Evolutionary conservation across 2,888 invertebrate species (phyloP).

Genomic region (Dolomedes plantarius): DNA sequence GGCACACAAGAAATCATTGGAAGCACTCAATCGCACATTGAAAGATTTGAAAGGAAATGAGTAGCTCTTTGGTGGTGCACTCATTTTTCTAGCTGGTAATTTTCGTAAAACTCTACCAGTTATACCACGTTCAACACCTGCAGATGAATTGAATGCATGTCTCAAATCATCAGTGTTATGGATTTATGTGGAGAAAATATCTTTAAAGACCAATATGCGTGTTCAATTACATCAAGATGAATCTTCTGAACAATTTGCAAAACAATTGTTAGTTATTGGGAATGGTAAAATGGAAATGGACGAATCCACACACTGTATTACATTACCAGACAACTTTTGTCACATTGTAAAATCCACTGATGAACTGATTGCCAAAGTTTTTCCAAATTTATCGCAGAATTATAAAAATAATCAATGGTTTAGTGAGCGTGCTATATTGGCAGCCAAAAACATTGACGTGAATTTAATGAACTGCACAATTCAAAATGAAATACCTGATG

Average conservation of each 20-base stretch:
- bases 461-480: slow-evolving; percentile 65
- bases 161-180: slow-evolving; percentile 73
- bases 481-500: slow-evolving; percentile 25
- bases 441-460: slow-evolving; percentile 69
- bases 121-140: slow-evolving; percentile 63
- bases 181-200: slow-evolving; percentile 57
- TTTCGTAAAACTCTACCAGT: slow-evolving; percentile 74
- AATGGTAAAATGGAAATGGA: slow-evolving; percentile 22
- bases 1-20: too few species aligned
- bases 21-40: too few species aligned
- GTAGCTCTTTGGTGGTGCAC: slow-evolving; percentile 65
- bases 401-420: slow-evolving; percentile 40
- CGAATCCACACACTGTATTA: neutral
- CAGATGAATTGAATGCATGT: slow-evolving; percentile 73
- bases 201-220: slow-evolving; percentile 71
- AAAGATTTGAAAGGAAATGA: slow-evolving; percentile 31
- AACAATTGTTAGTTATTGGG: slow-evolving; percentile 45
- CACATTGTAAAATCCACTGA: neutral
- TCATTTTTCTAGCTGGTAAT: slow-evolving; percentile 73
- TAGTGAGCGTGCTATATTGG: slow-evolving; percentile 60
- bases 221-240: slow-evolving; percentile 54
- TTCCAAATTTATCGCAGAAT: slow-evolving; percentile 17
- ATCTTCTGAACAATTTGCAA: slow-evolving; percentile 39
- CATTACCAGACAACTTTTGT: neutral
- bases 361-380: slow-evolving; percentile 35